Evolutionary conservation across 2,888 invertebrate genomes (phyloP).

Genomic region (Drosophila planitibia): DNA sequence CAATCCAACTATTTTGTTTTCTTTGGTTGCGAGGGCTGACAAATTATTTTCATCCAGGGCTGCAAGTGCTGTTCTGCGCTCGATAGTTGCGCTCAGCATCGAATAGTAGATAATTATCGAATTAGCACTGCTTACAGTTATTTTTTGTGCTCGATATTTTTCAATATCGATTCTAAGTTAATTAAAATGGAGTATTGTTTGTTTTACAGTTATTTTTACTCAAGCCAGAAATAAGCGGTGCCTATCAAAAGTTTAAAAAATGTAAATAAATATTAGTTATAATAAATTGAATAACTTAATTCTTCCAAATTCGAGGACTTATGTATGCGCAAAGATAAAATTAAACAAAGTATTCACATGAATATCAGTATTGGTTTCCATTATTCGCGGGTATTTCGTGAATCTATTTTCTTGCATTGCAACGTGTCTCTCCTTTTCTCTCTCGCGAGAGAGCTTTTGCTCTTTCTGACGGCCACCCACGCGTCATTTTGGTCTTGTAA

Average conservation of each 20-base stretch:
- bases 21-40: constrained; percentile 19
- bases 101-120: neutral
- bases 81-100: neutral
- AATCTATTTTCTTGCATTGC: constrained; percentile 22
- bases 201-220: neutral
- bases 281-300: neutral
- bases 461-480: constrained; percentile 62
- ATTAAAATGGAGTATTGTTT: neutral
- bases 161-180: neutral
- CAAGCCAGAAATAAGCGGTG: neutral
- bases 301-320: no score
- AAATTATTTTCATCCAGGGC: neutral
- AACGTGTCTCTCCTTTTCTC: constrained; percentile 24
- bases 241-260: neutral
- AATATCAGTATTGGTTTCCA: no score
- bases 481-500: constrained; percentile 43
- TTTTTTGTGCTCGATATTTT: constrained; percentile 7
- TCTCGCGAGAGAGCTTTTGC: constrained; percentile 38
- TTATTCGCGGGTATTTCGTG: neutral
- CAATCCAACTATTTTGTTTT: constrained; percentile 20
- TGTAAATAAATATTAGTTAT: neutral
- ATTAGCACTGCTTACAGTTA: neutral
- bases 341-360: no score
- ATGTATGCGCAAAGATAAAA: neutral
- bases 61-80: neutral